A percentile compares a stretch with the other conserved stretches of the same genome.
These are phyloP conservation scores for Echinometra lucunter DNA, from an alignment of 53 echinoderm and acorn worm genomes.

Conservation along the genomic window DNA sequence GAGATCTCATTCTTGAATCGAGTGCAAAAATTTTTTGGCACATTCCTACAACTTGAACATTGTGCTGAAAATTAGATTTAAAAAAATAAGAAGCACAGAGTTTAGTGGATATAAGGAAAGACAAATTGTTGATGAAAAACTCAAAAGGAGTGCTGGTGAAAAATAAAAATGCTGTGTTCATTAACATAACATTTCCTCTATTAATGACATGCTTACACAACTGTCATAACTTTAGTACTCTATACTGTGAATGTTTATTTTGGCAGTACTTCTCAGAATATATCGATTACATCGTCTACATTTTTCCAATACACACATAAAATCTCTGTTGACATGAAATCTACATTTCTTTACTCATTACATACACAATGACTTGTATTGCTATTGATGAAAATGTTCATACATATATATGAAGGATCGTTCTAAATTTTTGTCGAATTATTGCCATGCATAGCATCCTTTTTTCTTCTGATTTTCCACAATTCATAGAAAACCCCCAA, in stretches of 20 bases:
- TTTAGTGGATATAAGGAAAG: conserved; percentile 50
- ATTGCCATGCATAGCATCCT: conserved; percentile 72
- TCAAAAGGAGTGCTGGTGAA: neutral
- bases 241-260: conserved; percentile 13
- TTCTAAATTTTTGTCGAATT: conserved; percentile 57
- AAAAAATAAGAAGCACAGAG: conserved; percentile 37
- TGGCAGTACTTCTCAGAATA: conserved; percentile 43
- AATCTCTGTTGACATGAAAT: conserved; percentile 54
- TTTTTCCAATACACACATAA: conserved; percentile 56
- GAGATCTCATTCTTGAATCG: neutral
- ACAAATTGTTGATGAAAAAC: conserved; percentile 31
- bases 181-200: neutral
- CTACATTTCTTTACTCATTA: conserved; percentile 20
- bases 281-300: neutral
- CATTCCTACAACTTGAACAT: conserved; percentile 10
- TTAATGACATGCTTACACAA: neutral
- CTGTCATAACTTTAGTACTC: conserved; percentile 22
- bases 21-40: neutral
- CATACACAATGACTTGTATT: conserved; percentile 61
- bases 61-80: conserved; percentile 7
- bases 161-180: conserved; percentile 30
- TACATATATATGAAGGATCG: conserved; percentile 16
- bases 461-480: conserved; percentile 56
- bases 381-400: conserved; percentile 61
- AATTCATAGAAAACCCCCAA: conserved; percentile 62